Base-by-base conservation (phyloP, 2,113 vertebrate species). In the Limnothrissa miodon region DNA sequence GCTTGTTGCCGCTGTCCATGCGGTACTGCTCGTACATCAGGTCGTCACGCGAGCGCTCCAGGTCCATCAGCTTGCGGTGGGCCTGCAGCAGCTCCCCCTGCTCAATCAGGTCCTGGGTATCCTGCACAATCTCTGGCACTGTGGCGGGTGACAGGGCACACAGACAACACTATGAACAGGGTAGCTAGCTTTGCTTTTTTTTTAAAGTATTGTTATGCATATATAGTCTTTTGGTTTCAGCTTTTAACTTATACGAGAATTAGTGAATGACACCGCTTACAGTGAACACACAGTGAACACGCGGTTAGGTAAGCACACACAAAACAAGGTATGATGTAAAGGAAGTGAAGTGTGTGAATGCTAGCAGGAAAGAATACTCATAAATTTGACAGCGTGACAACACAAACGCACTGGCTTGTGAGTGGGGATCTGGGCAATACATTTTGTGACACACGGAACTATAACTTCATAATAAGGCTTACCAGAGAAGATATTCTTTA, bases 401-500 rank as follows among this genome's bases (percentile, higher is more conserved):
- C 51, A 56, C 5, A 21, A 56, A 5, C 7, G 19, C 21, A 56
- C 6, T 23, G 51, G 51, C 51, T 56, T 56, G 51, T 23, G 19
- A 56, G 51, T 23, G 23, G 51, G 21, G 51, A 56, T 23, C 23
- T 42, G 42, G 46, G 10, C 46, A 48, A 15, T 48, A 48, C 15
- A 48, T 9, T 42, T 42, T 42, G 42, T 42, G 42, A 42, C 42
- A 6, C 42, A 42, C 42, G 42, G 6, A 2, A 42, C 2, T 6
- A 42, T 6, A 42, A 42, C 42, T 6, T 42, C n/a, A 6, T 6
- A n/a, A 66, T 45, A 4, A 39, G 1, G 29, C 33, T 87, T 88
- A 99, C 98, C 98, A 86, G 98, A 99, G 90, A 99, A 99, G 80
- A 99, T 99, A 90, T 98, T 99, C 90, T 99, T 99, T 17, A 99